These are phyloP conservation scores for Drosophila insularis DNA, from an alignment of 1,140 invertebrate genomes.

Conservation along the genomic window DNA sequence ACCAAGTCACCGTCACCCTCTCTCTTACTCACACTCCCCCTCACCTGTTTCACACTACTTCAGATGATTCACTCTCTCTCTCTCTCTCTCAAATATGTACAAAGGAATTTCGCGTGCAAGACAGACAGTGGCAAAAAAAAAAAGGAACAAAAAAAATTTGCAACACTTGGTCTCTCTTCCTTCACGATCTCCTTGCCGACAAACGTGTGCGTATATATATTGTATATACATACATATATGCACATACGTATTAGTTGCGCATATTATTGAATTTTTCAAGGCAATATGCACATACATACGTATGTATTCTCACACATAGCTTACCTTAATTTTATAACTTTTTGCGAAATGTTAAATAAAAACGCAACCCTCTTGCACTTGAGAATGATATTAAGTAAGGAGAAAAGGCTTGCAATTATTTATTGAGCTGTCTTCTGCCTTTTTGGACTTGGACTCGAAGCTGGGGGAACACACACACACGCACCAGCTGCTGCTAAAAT, in stretches of 20 bases:
- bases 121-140: conserved; percentile 12
- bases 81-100: conserved; percentile 7
- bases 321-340: conserved; percentile 36
- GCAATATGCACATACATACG: conserved; percentile 11
- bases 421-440: conserved; percentile 13
- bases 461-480: conserved; percentile 35
- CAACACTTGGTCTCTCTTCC: conserved; percentile 23
- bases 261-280: conserved; percentile 73
- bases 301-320: conserved; percentile 6
- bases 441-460: conserved; percentile 8
- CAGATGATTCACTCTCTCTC: conserved; percentile 36
- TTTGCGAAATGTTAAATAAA: conserved; percentile 26
- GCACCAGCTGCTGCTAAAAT: conserved; percentile 43
- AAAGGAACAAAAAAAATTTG: conserved; percentile 35
- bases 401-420: conserved; percentile 11
- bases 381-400: conserved; percentile 18
- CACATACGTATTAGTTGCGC: conserved; percentile 41
- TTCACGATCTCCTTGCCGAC: conserved; percentile 25
- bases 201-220: no score
- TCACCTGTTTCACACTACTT: conserved; percentile 1
- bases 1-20: not conserved
- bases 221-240: conserved; percentile 32
- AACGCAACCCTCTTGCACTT: conserved; percentile 1
- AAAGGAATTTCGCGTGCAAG: conserved; percentile 40
- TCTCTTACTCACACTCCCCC: not conserved